Evolutionary conservation across 1,140 invertebrate genomes (phyloP).

Genomic region (Drosophila rufa): DNA sequence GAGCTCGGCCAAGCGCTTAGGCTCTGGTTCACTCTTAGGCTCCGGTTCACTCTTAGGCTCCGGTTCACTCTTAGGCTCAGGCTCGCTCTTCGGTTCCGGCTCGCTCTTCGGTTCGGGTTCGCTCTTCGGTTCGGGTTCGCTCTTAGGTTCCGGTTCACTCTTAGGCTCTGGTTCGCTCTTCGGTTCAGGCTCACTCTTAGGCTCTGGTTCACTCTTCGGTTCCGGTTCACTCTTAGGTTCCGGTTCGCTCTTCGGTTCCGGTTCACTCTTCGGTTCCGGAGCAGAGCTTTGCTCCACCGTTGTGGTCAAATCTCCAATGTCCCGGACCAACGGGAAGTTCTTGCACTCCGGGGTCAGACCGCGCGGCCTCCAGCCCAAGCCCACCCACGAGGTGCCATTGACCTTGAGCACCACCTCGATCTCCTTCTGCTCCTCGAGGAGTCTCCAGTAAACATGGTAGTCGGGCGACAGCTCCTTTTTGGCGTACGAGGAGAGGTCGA

Average conservation of each 20-base stretch:
- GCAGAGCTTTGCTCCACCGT: slow-evolving; percentile 52
- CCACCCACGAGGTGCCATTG: slow-evolving; percentile 94
- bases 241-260: slow-evolving; percentile 62
- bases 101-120: slow-evolving; percentile 86
- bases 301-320: slow-evolving; percentile 81
- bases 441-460: slow-evolving; percentile 93
- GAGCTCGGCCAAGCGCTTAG: slow-evolving; percentile 51
- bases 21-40: slow-evolving; percentile 79
- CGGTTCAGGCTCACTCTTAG: slow-evolving; percentile 77
- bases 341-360: slow-evolving; percentile 90
- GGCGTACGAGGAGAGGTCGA: slow-evolving; percentile 90
- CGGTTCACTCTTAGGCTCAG: slow-evolving; percentile 66
- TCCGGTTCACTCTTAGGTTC: slow-evolving; percentile 62
- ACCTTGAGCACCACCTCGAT: slow-evolving; percentile 94
- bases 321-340: slow-evolving; percentile 90
- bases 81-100: slow-evolving; percentile 86
- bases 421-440: slow-evolving; percentile 92
- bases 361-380: slow-evolving; percentile 92
- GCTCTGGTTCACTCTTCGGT: slow-evolving; percentile 64
- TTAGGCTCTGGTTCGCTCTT: slow-evolving; percentile 84
- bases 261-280: slow-evolving; percentile 58
- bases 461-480: slow-evolving; percentile 90
- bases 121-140: slow-evolving; percentile 84
- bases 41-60: slow-evolving; percentile 25
- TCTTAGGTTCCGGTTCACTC: slow-evolving; percentile 85